Base-by-base conservation (phyloP, 1,140 invertebrate genomes). In the Achroia grisella region DNA sequence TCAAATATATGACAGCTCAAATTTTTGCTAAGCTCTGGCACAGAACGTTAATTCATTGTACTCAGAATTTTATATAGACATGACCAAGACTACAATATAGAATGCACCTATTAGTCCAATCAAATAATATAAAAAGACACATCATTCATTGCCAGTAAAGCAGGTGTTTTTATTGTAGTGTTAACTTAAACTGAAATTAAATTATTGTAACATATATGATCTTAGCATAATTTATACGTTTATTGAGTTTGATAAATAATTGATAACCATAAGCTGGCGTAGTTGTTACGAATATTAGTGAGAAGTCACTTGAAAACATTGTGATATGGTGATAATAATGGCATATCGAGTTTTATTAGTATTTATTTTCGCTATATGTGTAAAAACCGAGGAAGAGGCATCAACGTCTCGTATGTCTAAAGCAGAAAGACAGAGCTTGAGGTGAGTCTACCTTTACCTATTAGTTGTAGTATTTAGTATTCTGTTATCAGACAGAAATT, bases 301-400 rank as follows among this genome's bases (percentile, higher is more conserved):
- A n/a, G n/a, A n/a, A 71, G 65, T 67, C 62, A 68, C 58, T 52
- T 57, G 35, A 65, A 71, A 67, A 71, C 63, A 64, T 70, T 62
- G 67, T 73, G 64, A 63, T 70, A 62, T 45, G 55, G 43, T 52
- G 45, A 52, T 65, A 62, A 74, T 56, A 65, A 81, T 82, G 75
- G 62, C 54, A 54, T 74, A 72, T 63, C 63, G 62, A 54, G 49
- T 71, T 53, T 48, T 82, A 50, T 58, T 82, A 62, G 56, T 79
- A 54, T 63, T 74, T 67, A 64, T 77, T 58, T 75, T 79, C 49
- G 59, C 68, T 47, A 70, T 71, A 62, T 71, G 62, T 58, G 78
- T 80, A 27, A 82, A 49, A 23, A 71, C 75, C n/a, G 78, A 79
- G 56, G 73, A 82, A 37, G 71, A 75, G 46, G 43, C 46, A 40